Conservation (phyloP, 2,888 invertebrate species). For the Drosophila conformis region DNA sequence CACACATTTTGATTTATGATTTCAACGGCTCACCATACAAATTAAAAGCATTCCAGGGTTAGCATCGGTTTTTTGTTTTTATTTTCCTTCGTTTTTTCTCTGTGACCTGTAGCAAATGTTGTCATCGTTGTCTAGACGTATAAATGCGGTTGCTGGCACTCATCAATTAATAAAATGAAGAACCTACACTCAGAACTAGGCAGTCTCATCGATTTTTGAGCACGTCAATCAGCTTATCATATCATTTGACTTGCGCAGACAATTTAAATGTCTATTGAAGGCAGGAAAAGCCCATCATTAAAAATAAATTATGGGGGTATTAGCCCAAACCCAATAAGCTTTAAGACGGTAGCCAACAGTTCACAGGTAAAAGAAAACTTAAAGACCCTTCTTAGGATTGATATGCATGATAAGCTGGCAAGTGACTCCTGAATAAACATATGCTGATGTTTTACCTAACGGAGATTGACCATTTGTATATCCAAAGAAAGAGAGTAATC, state of each 20-base stretch:
- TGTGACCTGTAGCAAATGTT: constrained; percentile 77
- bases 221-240: constrained; percentile 78
- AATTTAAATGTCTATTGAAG: constrained; percentile 76
- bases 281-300: constrained; percentile 68
- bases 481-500: background rate
- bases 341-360: constrained; percentile 61
- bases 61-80: constrained; percentile 22
- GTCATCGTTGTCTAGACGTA: constrained; percentile 64
- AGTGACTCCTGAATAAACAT: background rate
- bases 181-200: constrained; percentile 27
- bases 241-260: constrained; percentile 56
- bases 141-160: constrained; percentile 36
- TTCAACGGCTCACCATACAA: constrained; percentile 63
- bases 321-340: constrained; percentile 27
- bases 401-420: background rate
- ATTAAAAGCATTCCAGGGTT: constrained; percentile 69
- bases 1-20: constrained; percentile 75
- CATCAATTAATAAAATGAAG: constrained; percentile 73
- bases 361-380: constrained; percentile 28
- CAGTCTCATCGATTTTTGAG: constrained; percentile 41
- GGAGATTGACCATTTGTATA: background rate
- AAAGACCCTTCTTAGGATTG: constrained; percentile 7
- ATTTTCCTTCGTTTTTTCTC: constrained; percentile 5
- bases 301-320: constrained; percentile 75
- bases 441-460: background rate